Percentiles rank a stretch among this genome's conserved stretches.
Conservation (phyloP, 2,888 invertebrate genomes). For the Orchesella flavescens region DNA sequence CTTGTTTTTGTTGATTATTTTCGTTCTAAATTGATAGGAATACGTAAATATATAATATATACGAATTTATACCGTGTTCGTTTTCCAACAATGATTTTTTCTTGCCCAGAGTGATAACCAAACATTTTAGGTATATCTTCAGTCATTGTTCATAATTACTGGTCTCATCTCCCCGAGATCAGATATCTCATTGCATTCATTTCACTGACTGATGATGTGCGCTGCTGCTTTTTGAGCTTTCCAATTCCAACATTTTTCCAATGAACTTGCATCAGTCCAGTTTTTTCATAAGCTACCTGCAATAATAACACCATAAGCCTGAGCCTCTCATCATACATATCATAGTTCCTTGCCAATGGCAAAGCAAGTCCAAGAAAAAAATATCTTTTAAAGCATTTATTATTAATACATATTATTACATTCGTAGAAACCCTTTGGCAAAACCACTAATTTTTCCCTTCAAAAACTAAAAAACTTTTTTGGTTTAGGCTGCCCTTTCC, state of each 20-base stretch:
- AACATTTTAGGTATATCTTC: background rate
- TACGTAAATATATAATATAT: too few species aligned
- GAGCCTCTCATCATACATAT: constrained; percentile 10
- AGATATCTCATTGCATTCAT: constrained; percentile 17
- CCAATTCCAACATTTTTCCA: constrained; percentile 41
- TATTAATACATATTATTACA: constrained; percentile 61
- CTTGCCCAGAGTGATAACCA: constrained; percentile 29
- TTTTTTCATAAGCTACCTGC: constrained; percentile 61
- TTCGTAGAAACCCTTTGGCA: constrained; percentile 60
- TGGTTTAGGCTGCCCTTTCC: background rate
- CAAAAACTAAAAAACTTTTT: constrained; percentile 13
- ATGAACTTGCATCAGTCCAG: constrained; percentile 56
- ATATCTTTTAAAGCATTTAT: constrained; percentile 32
- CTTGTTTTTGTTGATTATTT: constrained; percentile 39
- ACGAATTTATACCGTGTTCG: background rate
- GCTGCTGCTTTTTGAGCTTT: constrained; percentile 1
- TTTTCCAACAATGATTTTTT: constrained; percentile 16
- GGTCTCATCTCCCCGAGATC: constrained; percentile 16
- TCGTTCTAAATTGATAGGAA: constrained; percentile 44
- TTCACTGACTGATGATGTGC: constrained; percentile 19
- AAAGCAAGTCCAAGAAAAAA: constrained; percentile 34
- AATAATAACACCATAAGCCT: background rate
- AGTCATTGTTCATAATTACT: constrained; percentile 47
- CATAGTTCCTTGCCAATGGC: constrained; percentile 60
- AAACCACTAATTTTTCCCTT: constrained; percentile 56